Base-by-base conservation (phyloP, 2,888 invertebrate genomes). In the Lasioglossum villosulum region DNA sequence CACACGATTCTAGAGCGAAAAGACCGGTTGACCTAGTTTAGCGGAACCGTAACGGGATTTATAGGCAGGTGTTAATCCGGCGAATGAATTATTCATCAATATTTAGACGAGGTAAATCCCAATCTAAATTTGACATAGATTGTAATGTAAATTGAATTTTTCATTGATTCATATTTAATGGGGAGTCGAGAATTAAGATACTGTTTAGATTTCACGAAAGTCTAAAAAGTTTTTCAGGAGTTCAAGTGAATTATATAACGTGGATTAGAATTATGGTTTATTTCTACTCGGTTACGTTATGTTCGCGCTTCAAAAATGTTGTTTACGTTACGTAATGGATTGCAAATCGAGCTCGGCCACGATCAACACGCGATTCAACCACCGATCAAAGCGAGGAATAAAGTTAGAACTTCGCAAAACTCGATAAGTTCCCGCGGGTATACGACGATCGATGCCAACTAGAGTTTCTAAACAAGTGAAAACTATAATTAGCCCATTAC, bases 401-500 rank as follows among this genome's bases (percentile, higher is more conserved):
- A 45, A 45, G 23, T 45, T 37, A 48, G 30, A 72, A 72, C 19
- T 34, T 45, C 2, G 52, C 48, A 56, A 84, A 56, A 77, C 48
- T 59, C 48, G 76, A 75, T 83, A 71, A 19, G 73, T 16, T 56
- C 59, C 52, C 39, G 45, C 45, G 70, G 63, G 52, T 77, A 70
- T 48, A 63, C 12, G 59, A 37, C 84, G 82, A 91, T 91, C 87
- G 87, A 85, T 88, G 88, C 88, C 83, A 83, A 76, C 74, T 80
- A 68, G 80, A 76, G 86, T 91, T 91, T 89, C 89, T 87, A 89
- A 89, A 91, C 87, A 91, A 91, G 88, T 85, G 89, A 88, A 89
- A 88, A 90, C 91, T 92, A 92, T 92, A 92, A 92, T 92, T 92
- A 92, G 91, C 89, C 82, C 87, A 91, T 92, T 92, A 92, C 92